These are phyloP conservation scores for Arrhamphus sclerolepis DNA, from an alignment of 2,797 vertebrate species.

Conservation along the genomic window DNA sequence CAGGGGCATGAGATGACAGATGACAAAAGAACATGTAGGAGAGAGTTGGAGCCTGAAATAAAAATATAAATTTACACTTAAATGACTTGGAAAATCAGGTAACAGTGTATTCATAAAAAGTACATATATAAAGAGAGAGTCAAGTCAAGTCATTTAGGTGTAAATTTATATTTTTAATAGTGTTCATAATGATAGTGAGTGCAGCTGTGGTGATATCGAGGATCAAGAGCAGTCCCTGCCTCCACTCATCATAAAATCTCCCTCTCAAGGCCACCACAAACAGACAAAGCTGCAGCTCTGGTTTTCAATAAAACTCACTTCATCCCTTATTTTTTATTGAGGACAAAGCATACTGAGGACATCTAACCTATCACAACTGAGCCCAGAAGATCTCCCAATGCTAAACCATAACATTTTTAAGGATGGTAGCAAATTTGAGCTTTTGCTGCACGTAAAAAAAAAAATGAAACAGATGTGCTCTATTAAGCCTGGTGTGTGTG, in stretches of 20 bases:
- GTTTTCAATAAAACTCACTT: conserved; percentile 45
- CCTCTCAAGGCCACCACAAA: conserved; percentile 55
- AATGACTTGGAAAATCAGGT: conserved; percentile 10
- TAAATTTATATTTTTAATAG: too few species aligned
- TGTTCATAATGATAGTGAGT: conserved; percentile 30
- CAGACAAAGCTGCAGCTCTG: conserved; percentile 41
- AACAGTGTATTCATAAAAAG: neutral
- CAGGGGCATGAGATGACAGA: conserved; percentile 14
- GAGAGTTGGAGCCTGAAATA: neutral
- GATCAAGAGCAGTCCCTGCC: conserved; percentile 39
- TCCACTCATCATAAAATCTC: conserved; percentile 58
- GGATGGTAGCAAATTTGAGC: neutral
- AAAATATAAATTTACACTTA: conserved; percentile 17
- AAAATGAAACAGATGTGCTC: neutral
- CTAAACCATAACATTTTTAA: conserved; percentile 13
- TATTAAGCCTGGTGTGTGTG: neutral
- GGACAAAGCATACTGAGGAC: conserved; percentile 25
- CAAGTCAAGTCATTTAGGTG: too few species aligned
- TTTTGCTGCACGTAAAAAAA: neutral
- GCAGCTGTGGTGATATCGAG: conserved; percentile 23
- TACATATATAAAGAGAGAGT: neutral
- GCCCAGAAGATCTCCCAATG: conserved; percentile 16
- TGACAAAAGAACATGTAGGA: conserved; percentile 18
- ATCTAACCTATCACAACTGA: conserved; percentile 18
- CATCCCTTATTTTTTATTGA: conserved; percentile 30